Percentiles rank a stretch among this genome's conserved stretches.
These are phyloP conservation scores for Pseudomyrmex dendroicus DNA, from an alignment of 1,140 invertebrate genomes.

Conservation along the genomic window DNA sequence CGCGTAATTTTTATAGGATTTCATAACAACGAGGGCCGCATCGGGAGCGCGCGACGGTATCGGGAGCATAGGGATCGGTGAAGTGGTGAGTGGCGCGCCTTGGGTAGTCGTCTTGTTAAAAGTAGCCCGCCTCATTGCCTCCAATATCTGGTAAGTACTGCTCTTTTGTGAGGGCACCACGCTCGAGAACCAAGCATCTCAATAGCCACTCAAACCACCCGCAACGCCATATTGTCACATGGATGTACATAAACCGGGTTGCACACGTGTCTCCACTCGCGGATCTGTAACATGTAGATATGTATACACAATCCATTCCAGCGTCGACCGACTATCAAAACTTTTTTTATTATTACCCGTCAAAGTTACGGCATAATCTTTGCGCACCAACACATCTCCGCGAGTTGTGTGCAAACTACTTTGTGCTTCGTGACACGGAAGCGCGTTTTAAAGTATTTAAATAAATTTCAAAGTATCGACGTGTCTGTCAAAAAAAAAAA, in stretches of 20 bases:
- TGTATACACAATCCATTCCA: slow-evolving; percentile 15
- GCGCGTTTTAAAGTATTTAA: neutral
- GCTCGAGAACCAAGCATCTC: slow-evolving; percentile 76
- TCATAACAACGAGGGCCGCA: slow-evolving; percentile 70
- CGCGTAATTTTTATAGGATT: slow-evolving; percentile 79
- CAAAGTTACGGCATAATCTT: slow-evolving; percentile 9
- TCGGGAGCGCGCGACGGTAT: slow-evolving; percentile 64
- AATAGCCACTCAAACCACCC: slow-evolving; percentile 78
- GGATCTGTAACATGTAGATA: slow-evolving; percentile 47
- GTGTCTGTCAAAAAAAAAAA: neutral
- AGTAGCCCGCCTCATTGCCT: slow-evolving; percentile 80
- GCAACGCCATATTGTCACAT: slow-evolving; percentile 75
- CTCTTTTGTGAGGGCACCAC: slow-evolving; percentile 74
- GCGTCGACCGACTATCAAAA: slow-evolving; percentile 24
- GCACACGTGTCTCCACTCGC: slow-evolving; percentile 5
- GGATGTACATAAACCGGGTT: slow-evolving; percentile 55
- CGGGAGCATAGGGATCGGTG: slow-evolving; percentile 71
- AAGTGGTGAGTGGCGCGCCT: slow-evolving; percentile 63
- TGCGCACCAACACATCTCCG: neutral
- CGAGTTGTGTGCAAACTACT: neutral
- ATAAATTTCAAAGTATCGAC: neutral
- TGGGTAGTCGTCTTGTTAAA: slow-evolving; percentile 79
- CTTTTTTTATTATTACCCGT: slow-evolving; percentile 33
- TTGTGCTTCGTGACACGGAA: neutral
- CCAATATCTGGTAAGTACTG: slow-evolving; percentile 80